Base-by-base conservation (phyloP, 1,140 invertebrate genomes). In the Caenorhabditis latens region DNA sequence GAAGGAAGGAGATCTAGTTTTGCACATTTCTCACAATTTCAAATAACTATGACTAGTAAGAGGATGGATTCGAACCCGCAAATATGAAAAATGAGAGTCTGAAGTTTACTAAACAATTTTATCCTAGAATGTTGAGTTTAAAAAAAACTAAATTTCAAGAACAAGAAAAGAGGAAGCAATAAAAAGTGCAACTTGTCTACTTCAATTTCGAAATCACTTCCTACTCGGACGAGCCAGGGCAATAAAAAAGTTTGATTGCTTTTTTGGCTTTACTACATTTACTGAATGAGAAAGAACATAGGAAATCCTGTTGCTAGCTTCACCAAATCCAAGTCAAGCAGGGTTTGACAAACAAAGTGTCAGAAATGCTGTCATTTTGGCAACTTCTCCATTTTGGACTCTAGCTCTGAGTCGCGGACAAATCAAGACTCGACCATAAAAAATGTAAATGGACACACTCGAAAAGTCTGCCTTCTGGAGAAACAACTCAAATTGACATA, bases 401-500 rank as follows among this genome's bases (percentile, higher is more conserved):
- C 13, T 46, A 16, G 46, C 8, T 32, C 14, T 7, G 4, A 50
- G n/a, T 8, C 7, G 13, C 2, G 4, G 43, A 46, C 14, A 21
- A 79, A 79, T 79, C 71, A 79, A 79, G 71, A 6, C 32, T 53
- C 46, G 24, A 50, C 43, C 71, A 79, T 79, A 79, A 79, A 79
- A 79, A 79, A 79, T 79, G 71, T 50, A 50, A 21, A 79, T 53
- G 71, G 40, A 71, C 65, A 71, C 14, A n/a, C 32, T 32, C 32
- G 32, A 32, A 32, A 32, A 32, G 32, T 32, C 32, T 32, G 32
- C 32, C 32, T 32, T 32, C 2, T 32, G 46, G 14, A 24, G 71
- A 79, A 79, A 79, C 71, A 79, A 79, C 71, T 79, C 71, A 50
- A 79, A 79, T 79, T 79, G 71, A 79, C 71, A 79, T 79, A 50